These are phyloP conservation scores for Drosophila borealis DNA, from an alignment of 2,888 invertebrate genomes.

Conservation along the genomic window DNA sequence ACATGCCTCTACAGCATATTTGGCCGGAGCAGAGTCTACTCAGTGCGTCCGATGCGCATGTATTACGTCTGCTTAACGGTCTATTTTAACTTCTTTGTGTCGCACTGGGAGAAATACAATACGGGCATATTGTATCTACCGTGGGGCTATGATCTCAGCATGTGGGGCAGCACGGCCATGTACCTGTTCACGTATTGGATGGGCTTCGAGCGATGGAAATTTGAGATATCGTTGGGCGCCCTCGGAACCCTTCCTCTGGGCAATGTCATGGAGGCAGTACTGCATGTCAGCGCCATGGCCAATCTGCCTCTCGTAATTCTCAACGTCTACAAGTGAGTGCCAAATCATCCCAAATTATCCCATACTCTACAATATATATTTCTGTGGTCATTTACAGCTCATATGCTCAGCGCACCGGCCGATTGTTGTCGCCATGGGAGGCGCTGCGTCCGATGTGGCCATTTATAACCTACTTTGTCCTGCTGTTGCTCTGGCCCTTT, in stretches of 20 bases:
- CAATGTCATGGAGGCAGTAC: slow-evolving; percentile 91
- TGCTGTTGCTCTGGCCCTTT: slow-evolving; percentile 93
- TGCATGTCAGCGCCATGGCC: slow-evolving; percentile 94
- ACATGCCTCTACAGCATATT: slow-evolving; percentile 97
- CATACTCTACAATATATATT: neutral
- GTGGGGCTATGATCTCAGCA: slow-evolving; percentile 99
- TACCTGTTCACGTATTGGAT: slow-evolving; percentile 87
- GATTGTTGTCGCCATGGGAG: slow-evolving; percentile 92
- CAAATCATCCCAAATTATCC: neutral
- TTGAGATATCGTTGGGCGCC: slow-evolving; percentile 88
- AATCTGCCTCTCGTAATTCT: slow-evolving; percentile 95
- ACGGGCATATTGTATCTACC: slow-evolving; percentile 97
- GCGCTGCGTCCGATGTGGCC: slow-evolving; percentile 95
- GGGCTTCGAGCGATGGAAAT: slow-evolving; percentile 94
- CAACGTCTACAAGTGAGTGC: slow-evolving; percentile 94
- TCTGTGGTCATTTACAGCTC: slow-evolving; percentile 87
- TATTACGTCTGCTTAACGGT: slow-evolving; percentile 97
- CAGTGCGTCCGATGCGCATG: slow-evolving; percentile 92
- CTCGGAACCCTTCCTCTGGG: slow-evolving; percentile 88
- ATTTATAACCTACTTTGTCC: slow-evolving; percentile 89
- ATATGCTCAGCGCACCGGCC: slow-evolving; percentile 93
- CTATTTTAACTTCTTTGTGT: slow-evolving; percentile 96
- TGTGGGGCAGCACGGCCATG: slow-evolving; percentile 90
- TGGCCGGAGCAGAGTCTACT: slow-evolving; percentile 88
- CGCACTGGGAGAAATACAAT: slow-evolving; percentile 99